A percentile compares a stretch with the other conserved stretches of the same genome.
These are phyloP conservation scores for Sympetrum striolatum DNA, from an alignment of 2,888 invertebrate species.

Conservation along the genomic window DNA sequence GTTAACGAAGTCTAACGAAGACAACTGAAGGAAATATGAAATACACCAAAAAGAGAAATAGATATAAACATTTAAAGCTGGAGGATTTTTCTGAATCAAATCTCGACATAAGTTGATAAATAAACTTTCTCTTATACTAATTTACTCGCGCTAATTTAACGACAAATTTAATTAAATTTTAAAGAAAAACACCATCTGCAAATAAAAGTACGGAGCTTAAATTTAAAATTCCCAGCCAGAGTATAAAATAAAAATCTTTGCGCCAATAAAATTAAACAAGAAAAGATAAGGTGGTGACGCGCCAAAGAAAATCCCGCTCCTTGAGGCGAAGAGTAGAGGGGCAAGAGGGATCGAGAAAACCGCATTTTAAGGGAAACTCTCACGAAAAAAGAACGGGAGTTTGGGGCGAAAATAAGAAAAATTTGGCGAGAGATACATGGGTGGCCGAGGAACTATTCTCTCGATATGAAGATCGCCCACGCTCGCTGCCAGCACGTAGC, in stretches of 20 bases:
- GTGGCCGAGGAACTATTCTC: neutral
- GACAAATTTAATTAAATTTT: no score
- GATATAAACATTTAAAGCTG: no score
- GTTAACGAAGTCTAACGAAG: no score
- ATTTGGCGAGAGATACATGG: neutral
- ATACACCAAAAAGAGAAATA: no score
- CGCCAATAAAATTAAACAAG: neutral
- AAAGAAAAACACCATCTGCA: no score
- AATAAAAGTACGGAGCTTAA: no score
- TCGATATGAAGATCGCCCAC: neutral
- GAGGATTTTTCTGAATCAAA: no score
- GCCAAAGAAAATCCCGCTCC: neutral
- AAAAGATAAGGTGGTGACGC: neutral
- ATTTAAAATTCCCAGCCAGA: no score
- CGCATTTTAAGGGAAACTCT: neutral
- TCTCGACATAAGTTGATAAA: no score
- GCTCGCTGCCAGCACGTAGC: neutral
- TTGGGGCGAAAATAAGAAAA: neutral
- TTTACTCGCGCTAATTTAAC: no score
- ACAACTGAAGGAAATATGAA: no score
- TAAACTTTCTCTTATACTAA: no score
- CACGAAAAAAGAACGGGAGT: neutral
- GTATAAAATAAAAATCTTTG: neutral
- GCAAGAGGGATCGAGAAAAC: neutral
- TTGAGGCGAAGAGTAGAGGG: neutral